Conservation (phyloP, 1,140 invertebrate species). For the Lepidurus couesii region DNA sequence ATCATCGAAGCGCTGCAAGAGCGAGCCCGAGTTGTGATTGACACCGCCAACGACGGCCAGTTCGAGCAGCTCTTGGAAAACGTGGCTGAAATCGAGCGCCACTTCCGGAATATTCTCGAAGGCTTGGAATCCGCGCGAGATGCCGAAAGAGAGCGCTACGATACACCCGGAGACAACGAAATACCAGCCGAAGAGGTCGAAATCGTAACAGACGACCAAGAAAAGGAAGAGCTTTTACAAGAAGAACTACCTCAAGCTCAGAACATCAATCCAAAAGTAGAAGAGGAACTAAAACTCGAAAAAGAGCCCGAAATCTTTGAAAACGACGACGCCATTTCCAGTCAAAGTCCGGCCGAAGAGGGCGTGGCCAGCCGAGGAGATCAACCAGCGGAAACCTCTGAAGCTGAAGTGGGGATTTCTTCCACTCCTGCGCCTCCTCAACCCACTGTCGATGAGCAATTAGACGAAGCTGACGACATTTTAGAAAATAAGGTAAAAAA, state of each 20-base stretch:
- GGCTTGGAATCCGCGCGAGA: conserved; percentile 25
- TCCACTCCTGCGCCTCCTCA: not conserved
- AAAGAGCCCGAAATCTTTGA: conserved; percentile 39
- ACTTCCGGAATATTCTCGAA: conserved; percentile 24
- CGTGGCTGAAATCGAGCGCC: conserved; percentile 22
- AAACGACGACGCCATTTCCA: conserved; percentile 43
- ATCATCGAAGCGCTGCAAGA: conserved; percentile 23
- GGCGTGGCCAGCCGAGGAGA: conserved; percentile 36
- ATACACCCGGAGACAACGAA: not conserved
- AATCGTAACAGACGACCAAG: conserved; percentile 6
- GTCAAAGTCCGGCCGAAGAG: conserved; percentile 44
- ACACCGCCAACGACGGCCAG: conserved; percentile 9
- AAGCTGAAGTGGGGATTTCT: conserved; percentile 41
- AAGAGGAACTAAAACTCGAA: conserved; percentile 45
- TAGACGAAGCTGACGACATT: not conserved
- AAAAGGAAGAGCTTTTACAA: not conserved
- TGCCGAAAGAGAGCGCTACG: not conserved
- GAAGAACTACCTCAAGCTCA: conserved; percentile 53
- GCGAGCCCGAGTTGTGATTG: conserved; percentile 6
- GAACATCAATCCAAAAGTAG: conserved; percentile 53
- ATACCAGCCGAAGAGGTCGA: not conserved
- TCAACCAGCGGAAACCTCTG: conserved; percentile 38
- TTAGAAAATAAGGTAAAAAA: not conserved
- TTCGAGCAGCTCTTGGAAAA: conserved; percentile 30
- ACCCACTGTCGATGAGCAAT: conserved; percentile 1